Base-by-base conservation (phyloP, 2,888 invertebrate genomes). In the Taphrorychus bicolor region DNA sequence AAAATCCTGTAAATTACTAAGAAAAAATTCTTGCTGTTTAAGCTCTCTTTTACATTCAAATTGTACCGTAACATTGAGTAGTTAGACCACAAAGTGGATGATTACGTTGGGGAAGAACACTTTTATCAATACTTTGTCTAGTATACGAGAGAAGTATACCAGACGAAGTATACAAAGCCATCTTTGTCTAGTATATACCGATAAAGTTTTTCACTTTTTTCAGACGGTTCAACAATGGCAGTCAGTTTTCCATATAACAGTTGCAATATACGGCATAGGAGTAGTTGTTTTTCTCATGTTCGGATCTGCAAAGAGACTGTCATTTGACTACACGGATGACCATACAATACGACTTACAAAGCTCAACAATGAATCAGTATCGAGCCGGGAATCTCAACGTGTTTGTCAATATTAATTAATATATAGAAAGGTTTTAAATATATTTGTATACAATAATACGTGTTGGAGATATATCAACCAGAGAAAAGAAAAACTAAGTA, bases 1-100 rank as follows among this genome's bases (percentile, higher is more conserved):
- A 56, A 53, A 52, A 53, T 49, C 64, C 52, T n/a, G 60, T 65
- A 59, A 64, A n/a, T 42, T 7, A 23, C 7, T 23, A 23, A n/a
- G n/a, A n/a, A n/a, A n/a, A n/a, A n/a, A n/a, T n/a, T n/a, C n/a
- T n/a, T n/a, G n/a, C n/a, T n/a, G n/a, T n/a, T n/a, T n/a, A n/a
- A n/a, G n/a, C n/a, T n/a, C 7, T 23, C 7, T 4, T 4, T 23
- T 7, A 23, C 7, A 23, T 23, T 23, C 5, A 7, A 23, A 23
- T 23, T 23, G 4, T 23, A 23, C 24, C 24, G 5, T 23, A 23
- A 23, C 4, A 23, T 7, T 24, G 4, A 5, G 7, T 24, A 24
- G 24, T 7, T 24, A 24, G 4, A 24, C 24, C 4, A 5, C 24
- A 24, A 24, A 24, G 7, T 24, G 7, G 4, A 24, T 24, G 7